Conservation (phyloP, 2,797 vertebrate species). For the Allobates femoralis region DNA sequence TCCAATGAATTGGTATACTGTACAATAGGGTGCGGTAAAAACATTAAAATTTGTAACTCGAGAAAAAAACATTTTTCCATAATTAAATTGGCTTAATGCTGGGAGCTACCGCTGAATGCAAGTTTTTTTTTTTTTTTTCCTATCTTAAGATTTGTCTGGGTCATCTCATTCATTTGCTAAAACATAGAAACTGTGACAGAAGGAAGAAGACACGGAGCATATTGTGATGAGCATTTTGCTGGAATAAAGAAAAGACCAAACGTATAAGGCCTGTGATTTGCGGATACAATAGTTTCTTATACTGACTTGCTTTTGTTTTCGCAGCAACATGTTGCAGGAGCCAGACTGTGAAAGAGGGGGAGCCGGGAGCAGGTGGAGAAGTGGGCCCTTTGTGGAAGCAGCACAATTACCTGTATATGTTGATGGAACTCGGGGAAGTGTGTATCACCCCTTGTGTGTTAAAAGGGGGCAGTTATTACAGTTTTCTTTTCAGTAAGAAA, state of each 20-base stretch:
- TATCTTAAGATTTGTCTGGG: slow-evolving; percentile 7
- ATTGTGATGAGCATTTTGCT: slow-evolving; percentile 20
- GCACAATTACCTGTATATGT: slow-evolving; percentile 54
- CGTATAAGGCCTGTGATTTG: not conserved
- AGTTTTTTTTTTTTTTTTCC: not conserved
- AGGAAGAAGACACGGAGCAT: slow-evolving; percentile 32
- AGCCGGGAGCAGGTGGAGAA: slow-evolving; percentile 59
- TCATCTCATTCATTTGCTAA: slow-evolving; percentile 21
- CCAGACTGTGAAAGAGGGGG: slow-evolving; percentile 19
- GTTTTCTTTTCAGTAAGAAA: slow-evolving; percentile 38
- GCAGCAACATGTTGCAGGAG: slow-evolving; percentile 44
- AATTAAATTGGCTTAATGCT: not conserved
- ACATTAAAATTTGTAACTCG: not conserved
- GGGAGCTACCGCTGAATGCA: not conserved
- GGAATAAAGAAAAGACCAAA: slow-evolving; percentile 40
- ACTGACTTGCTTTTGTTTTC: slow-evolving; percentile 58
- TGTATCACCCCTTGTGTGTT: slow-evolving; percentile 47
- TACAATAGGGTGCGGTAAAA: not conserved
- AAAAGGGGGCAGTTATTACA: slow-evolving; percentile 35
- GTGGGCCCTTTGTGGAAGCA: slow-evolving; percentile 43
- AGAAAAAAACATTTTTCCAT: not conserved
- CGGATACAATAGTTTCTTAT: slow-evolving; percentile 30
- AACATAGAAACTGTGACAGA: slow-evolving; percentile 42
- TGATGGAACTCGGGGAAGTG: slow-evolving; percentile 41
- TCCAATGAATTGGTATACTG: not conserved